These are phyloP conservation scores for Amphipyra tragopoginis DNA, from an alignment of 2,888 invertebrate species.

Conservation along the genomic window DNA sequence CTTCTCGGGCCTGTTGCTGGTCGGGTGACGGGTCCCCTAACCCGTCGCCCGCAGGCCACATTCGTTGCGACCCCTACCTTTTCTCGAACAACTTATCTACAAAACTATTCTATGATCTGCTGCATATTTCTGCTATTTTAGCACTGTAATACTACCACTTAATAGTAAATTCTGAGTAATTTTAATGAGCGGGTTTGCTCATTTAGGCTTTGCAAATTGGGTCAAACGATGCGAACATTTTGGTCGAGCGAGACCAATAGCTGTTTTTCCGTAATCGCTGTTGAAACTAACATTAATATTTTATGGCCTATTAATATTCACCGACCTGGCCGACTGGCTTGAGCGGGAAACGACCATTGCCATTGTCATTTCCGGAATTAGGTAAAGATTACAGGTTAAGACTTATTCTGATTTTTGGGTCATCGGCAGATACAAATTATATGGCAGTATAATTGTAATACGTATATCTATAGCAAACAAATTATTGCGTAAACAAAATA, in stretches of 20 bases:
- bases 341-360: neutral
- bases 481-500: too few species aligned
- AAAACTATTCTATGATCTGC: neutral
- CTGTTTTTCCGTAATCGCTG: constrained; percentile 14
- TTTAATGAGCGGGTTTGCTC: constrained; percentile 20
- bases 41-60: too few species aligned
- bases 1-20: too few species aligned
- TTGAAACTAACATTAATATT: constrained; percentile 8
- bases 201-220: constrained; percentile 18
- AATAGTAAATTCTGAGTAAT: constrained; percentile 4
- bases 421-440: neutral
- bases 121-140: neutral
- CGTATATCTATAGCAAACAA: neutral
- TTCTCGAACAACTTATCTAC: neutral
- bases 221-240: constrained; percentile 12
- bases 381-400: neutral
- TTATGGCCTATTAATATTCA: constrained; percentile 11
- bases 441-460: neutral
- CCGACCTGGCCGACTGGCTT: neutral
- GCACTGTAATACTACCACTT: neutral
- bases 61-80: neutral
- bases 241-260: constrained; percentile 1
- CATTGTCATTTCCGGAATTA: neutral
- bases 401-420: neutral
- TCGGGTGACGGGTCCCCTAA: too few species aligned